Base-by-base conservation (phyloP, 2,113 vertebrate genomes). In the Chlorodrepanis virens region DNA sequence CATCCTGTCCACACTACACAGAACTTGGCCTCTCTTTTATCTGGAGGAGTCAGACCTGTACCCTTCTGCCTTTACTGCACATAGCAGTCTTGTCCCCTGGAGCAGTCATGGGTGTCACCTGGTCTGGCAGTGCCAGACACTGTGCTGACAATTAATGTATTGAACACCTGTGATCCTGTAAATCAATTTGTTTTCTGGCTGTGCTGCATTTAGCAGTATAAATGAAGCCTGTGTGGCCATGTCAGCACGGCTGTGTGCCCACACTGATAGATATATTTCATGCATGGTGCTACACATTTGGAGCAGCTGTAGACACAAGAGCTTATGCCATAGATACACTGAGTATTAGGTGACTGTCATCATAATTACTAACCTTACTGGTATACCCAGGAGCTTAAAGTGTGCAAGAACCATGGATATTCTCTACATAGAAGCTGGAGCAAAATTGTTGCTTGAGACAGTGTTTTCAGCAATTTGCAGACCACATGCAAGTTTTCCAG, bases 101-200 rank as follows among this genome's bases (percentile, higher is more conserved):
- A 81, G 65, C 78, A 71, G 56, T 52, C 17, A 1, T 59, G 45
- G 70, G 39, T 81, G 61, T 84, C 67, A 42, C 39, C 56, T 69
- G 78, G 31, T 28, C 54, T 0, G 0, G 47, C 56, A 71, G 63
- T 87, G 60, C 87, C 83, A 77, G 87, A 25, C 80, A 70, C 15
- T 20, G 63, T 57, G 64, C 87, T 65, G 72, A 35, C 83, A 81
- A 17, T 92, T 74, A 56, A 83, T 49, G 59, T 45, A 67, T 49
- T 77, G 91, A 57, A 59, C 50, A 86, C 42, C 83, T 45, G 60
- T 70, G 59, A 83, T 83, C 57, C 59, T 87, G 71, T 81, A 89
- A 87, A 91, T 93, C 72, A 65, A 37, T 87, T 90, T 84, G 91
- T 89, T 91, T 92, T 87, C 87, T 91, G 89, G 45, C 72, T 72